A percentile compares a stretch with the other conserved stretches of the same genome.
Conservation (phyloP, 2,113 vertebrate species). For the Notothenia coriiceps region DNA sequence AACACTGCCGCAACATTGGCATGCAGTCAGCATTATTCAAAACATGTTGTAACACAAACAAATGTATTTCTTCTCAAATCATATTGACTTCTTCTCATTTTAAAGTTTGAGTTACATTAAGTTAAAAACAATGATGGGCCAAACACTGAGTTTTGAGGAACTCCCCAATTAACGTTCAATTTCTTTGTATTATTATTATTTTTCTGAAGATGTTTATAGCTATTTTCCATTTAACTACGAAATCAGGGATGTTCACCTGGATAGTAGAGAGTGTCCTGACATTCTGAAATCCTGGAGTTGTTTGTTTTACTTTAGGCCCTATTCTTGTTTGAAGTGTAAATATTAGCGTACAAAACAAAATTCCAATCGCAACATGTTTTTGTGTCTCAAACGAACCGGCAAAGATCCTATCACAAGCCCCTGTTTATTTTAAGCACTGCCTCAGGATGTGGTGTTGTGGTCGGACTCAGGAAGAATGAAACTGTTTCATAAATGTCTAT, state of each 20-base stretch:
- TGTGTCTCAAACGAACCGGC: not conserved
- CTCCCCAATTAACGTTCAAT: not conserved
- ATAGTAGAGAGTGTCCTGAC: too few species aligned
- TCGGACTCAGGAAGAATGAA: constrained; percentile 22
- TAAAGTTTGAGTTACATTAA: too few species aligned
- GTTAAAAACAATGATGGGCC: not conserved
- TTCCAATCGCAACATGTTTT: not conserved
- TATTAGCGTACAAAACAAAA: not conserved
- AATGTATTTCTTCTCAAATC: too few species aligned
- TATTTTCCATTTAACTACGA: not conserved
- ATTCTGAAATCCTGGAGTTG: not conserved
- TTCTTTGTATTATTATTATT: not conserved
- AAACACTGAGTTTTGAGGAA: not conserved
- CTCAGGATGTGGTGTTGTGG: constrained; percentile 63
- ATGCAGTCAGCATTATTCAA: not conserved
- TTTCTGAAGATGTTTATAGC: not conserved
- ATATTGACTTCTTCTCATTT: too few species aligned
- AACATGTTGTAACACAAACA: too few species aligned
- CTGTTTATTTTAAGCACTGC: constrained; percentile 48
- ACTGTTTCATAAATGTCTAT: constrained; percentile 12
- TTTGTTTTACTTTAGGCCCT: too few species aligned
- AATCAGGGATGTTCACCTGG: not conserved
- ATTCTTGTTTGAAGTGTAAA: not conserved
- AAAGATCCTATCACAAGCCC: constrained; percentile 18
- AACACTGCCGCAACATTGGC: too few species aligned